Evolutionary conservation across 2,888 invertebrate species (phyloP).

Genomic region (Eupithecia subumbrata): DNA sequence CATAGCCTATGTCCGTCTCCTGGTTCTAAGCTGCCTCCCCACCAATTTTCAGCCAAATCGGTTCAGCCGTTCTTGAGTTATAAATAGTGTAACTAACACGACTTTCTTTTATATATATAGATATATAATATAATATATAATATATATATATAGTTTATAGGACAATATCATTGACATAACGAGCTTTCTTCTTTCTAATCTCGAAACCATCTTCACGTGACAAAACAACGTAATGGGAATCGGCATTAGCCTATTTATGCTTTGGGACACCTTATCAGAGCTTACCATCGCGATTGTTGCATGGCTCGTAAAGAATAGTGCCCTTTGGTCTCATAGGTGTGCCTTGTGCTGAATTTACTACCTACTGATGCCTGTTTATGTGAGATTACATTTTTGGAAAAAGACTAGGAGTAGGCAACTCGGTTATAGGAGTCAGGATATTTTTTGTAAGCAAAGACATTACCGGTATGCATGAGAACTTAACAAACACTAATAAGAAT

Average conservation of each 20-base stretch:
- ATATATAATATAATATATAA: no score
- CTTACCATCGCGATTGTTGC: conserved; percentile 47
- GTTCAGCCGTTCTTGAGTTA: no score
- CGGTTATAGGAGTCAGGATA: neutral
- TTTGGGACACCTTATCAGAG: conserved; percentile 67
- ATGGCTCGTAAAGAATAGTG: conserved; percentile 49
- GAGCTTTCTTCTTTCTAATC: conserved; percentile 51
- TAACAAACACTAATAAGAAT: neutral
- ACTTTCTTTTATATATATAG: no score
- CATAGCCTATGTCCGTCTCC: no score
- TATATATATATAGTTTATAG: no score
- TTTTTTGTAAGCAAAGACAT: neutral
- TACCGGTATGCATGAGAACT: neutral
- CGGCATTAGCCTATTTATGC: conserved; percentile 76
- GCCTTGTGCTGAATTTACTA: conserved; percentile 1
- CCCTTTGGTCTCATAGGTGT: conserved; percentile 11
- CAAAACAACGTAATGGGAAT: conserved; percentile 73
- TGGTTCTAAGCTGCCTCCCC: no score
- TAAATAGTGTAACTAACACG: no score
- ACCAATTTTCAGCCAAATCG: no score
- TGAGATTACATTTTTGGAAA: neutral
- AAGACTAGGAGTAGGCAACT: neutral
- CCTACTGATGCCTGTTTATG: neutral
- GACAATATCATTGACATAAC: conserved; percentile 38
- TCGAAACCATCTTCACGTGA: conserved; percentile 72